A percentile compares a stretch with the other conserved stretches of the same genome.
Evolutionary conservation across 2,113 vertebrate genomes (phyloP).

Genomic region (Aspidoscelis tigris): DNA sequence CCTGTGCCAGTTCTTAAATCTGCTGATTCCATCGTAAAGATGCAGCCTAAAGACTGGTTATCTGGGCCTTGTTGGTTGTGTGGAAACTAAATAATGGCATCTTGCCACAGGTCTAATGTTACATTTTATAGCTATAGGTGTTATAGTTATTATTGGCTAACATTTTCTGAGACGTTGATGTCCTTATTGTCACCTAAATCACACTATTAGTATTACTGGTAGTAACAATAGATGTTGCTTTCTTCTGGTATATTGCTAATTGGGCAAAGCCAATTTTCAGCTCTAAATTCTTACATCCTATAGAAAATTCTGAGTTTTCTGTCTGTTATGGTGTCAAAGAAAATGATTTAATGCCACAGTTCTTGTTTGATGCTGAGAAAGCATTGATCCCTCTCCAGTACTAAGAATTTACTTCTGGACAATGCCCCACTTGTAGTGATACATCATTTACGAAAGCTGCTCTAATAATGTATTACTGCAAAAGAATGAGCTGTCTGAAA

Average conservation of each 20-base stretch:
- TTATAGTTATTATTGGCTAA: not conserved
- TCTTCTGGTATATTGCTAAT: not conserved
- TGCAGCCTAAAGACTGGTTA: not conserved
- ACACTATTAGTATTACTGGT: not conserved
- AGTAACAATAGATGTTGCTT: not conserved
- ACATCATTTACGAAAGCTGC: slow-evolving; percentile 32
- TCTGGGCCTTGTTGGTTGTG: not conserved
- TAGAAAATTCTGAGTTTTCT: not conserved
- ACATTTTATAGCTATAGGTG: too few relatives aligned
- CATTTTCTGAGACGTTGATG: not conserved
- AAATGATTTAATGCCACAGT: slow-evolving; percentile 35
- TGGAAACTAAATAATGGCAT: not conserved
- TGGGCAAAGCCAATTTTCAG: not conserved
- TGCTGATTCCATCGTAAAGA: too few relatives aligned
- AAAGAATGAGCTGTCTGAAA: slow-evolving; percentile 43
- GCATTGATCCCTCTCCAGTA: slow-evolving; percentile 38
- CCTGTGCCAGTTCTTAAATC: too few relatives aligned
- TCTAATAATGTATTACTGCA: slow-evolving; percentile 27
- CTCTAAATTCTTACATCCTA: not conserved
- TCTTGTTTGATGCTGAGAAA: slow-evolving; percentile 43
- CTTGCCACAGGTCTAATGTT: too few relatives aligned
- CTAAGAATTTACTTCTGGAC: slow-evolving; percentile 29
- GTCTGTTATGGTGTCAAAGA: not conserved
- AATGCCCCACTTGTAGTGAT: slow-evolving; percentile 19
- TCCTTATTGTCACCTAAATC: not conserved